phyloP scores from a whole-genome alignment of 2,888 invertebrate genomes.

The Cephus pulcher region DNA sequence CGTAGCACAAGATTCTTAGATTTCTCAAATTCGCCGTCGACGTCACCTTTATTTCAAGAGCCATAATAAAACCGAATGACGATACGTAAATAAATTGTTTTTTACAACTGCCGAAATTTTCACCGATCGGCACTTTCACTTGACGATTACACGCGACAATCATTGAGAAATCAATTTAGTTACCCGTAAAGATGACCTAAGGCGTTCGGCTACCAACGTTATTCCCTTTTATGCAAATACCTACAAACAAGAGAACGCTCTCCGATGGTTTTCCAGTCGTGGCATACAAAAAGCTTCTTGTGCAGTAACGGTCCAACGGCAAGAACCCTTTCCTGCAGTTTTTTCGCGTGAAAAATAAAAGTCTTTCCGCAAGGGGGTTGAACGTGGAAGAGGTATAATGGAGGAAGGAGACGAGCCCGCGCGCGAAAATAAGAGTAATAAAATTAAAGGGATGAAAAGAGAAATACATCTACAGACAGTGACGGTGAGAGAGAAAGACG shows the following conservation, averaged over 20 bases:
- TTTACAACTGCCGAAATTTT: neutral
- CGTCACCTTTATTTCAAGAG: neutral
- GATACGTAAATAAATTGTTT: neutral
- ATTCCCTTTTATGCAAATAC: slow-evolving; percentile 22
- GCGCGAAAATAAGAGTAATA: slow-evolving; percentile 43
- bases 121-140: neutral
- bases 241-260: slow-evolving; percentile 21
- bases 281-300: slow-evolving; percentile 46
- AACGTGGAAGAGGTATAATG: slow-evolving; percentile 17
- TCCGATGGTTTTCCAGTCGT: slow-evolving; percentile 27
- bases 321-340: slow-evolving; percentile 47
- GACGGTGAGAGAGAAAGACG: neutral
- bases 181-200: neutral
- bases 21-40: neutral
- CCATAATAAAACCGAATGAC: neutral
- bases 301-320: slow-evolving; percentile 51
- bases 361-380: slow-evolving; percentile 22
- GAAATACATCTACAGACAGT: neutral
- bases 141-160: neutral
- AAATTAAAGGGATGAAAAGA: slow-evolving; percentile 28
- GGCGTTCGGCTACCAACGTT: slow-evolving; percentile 11
- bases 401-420: slow-evolving; percentile 13
- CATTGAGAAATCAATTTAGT: neutral
- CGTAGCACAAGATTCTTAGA: neutral
- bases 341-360: slow-evolving; percentile 53